Percentiles rank a stretch among this genome's conserved stretches.
Conservation (phyloP, 2,113 vertebrate species). For the Echinops telfairi region DNA sequence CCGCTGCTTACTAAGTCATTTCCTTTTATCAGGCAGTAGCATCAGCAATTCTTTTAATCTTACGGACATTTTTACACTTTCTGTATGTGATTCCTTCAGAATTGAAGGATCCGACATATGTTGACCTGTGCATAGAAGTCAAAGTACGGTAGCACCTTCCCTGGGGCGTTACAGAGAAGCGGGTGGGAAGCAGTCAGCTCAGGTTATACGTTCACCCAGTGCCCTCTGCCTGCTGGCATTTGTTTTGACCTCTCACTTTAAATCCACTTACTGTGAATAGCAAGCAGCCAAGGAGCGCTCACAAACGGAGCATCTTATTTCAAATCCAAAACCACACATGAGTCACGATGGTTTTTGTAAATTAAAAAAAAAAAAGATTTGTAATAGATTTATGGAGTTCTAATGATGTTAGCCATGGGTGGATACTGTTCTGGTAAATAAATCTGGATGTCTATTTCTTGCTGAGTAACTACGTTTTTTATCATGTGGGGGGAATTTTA, state of each 20-base stretch:
- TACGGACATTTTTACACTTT: neutral
- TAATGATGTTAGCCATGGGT: neutral
- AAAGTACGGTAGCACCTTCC: neutral
- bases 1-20: neutral
- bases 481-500: neutral
- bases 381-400: neutral
- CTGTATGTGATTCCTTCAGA: neutral
- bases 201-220: neutral
- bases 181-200: neutral
- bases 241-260: constrained; percentile 6
- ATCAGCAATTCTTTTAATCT: neutral
- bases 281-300: neutral
- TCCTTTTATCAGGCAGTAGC: constrained; percentile 1
- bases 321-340: neutral
- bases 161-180: neutral
- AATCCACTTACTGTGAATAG: constrained; percentile 10
- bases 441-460: neutral
- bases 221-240: neutral
- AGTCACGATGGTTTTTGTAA: neutral
- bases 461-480: constrained; percentile 27
- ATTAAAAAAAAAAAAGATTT: neutral
- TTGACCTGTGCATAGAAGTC: neutral
- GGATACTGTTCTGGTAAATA: neutral
- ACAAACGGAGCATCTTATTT: neutral
- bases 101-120: neutral